Conservation (phyloP, 2,113 vertebrate species). For the Vulpes lagopus region DNA sequence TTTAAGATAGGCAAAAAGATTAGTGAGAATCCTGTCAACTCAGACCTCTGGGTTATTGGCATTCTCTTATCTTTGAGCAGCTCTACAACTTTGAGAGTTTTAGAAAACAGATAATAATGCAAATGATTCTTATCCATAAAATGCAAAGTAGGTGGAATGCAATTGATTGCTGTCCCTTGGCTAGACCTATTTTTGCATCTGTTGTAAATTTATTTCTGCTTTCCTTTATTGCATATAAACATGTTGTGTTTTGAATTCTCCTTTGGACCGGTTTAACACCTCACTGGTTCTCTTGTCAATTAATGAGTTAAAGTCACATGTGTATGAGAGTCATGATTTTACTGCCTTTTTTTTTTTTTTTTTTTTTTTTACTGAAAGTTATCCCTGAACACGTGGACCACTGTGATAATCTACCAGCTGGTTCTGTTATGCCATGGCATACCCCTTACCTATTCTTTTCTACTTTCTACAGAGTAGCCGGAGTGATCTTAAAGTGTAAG, state of each 20-base stretch:
- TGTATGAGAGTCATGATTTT: not conserved
- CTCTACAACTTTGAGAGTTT: not conserved
- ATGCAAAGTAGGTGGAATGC: not conserved
- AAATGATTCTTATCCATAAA: not conserved
- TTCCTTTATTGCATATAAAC: not conserved
- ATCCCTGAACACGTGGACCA: not conserved
- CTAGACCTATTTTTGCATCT: conserved; percentile 6
- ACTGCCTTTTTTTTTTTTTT: not conserved
- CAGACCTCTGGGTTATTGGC: not conserved
- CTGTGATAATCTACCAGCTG: not conserved
- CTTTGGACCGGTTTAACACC: not conserved
- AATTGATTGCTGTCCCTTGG: not conserved
- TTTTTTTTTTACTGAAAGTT: not conserved
- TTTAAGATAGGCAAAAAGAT: not conserved
- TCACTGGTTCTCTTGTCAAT: not conserved
- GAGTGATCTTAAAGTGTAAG: not conserved
- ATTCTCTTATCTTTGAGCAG: not conserved
- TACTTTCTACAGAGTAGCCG: not conserved
- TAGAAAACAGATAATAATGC: not conserved
- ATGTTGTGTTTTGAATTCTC: not conserved
- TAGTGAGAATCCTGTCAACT: not conserved
- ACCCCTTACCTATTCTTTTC: not conserved
- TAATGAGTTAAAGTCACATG: conserved; percentile 27
- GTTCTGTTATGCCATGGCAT: not conserved
- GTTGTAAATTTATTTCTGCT: not conserved